Conservation (phyloP, 2,113 vertebrate species). For the Arenaria interpres region DNA sequence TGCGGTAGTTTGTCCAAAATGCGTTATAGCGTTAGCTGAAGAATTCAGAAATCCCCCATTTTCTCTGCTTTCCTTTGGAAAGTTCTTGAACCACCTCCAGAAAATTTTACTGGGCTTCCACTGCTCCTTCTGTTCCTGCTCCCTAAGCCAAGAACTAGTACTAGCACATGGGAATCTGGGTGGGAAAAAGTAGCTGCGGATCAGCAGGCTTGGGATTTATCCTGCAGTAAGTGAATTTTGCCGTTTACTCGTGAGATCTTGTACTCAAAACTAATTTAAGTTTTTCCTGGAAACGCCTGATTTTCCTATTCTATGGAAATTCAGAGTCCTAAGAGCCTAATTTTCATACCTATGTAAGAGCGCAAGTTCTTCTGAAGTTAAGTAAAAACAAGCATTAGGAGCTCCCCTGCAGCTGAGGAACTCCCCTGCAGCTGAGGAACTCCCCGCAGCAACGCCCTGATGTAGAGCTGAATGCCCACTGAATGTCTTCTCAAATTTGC, state of each 20-base stretch:
- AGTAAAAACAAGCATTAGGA: not conserved
- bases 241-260: not conserved
- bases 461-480: not conserved
- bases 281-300: not conserved
- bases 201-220: not conserved
- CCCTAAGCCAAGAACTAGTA: not conserved
- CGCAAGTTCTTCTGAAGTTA: not conserved
- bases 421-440: not conserved
- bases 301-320: not conserved
- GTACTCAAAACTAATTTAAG: not conserved
- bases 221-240: not conserved
- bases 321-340: not conserved
- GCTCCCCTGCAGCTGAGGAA: not conserved
- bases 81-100: slow-evolving; percentile 10
- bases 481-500: not conserved
- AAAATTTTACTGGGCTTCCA: not conserved
- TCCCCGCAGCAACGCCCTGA: not conserved
- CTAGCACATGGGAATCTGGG: not conserved
- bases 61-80: slow-evolving; percentile 5
- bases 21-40: not conserved
- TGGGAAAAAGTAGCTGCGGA: not conserved
- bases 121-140: not conserved
- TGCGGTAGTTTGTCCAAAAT: not conserved
- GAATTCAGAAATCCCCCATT: not conserved
- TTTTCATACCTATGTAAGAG: not conserved